Base-by-base conservation (phyloP, 2,113 vertebrate species). In the Pachycephala philippinensis region DNA sequence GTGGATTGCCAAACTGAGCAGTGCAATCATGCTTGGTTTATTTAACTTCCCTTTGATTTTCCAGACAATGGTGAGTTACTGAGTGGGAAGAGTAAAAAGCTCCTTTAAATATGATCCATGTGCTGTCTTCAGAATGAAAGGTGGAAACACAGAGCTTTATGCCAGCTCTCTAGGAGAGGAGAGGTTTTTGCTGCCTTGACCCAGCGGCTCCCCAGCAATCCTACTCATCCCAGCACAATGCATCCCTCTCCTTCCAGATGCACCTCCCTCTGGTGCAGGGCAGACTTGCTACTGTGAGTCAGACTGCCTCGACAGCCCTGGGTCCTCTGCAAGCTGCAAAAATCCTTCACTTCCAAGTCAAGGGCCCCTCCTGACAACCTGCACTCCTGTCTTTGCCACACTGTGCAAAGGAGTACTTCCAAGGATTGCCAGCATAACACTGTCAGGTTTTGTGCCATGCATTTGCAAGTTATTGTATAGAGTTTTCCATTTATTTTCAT, bases 21-120 rank as follows among this genome's bases (percentile, higher is more conserved):
- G n/a, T 22, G 33, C 47, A 61, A 16, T 57, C 20, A 1, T 0
- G 0, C 57, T 64, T 27, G 21, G 6, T 33, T 87, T 64, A 27
- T 87, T 75, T 72, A 68, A 59, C 26, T 78, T 84, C 35, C 50
- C 19, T 79, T 61, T 81, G 60, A 39, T 60, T 68, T 94, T 82
- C 39, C 53, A 69, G 49, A 53, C 39, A 60, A 30, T 11, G 28
- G 6, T 64, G 45, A 93, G 20, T 68, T 83, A 26, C 37, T 9
- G n/a, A 53, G n/a, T 19, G 22, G 49, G 37, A 78, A 68, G 26
- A 78, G 33, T 54, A 93, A 78, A 84, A 78, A 15, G 11, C 19
- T 37, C 19, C 3, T 75, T 94, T 89, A 42, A 49, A 30, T 52
- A 33, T 4, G 7, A 75, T 15, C 63, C 11, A 15, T 4, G 27